A percentile compares a stretch with the other conserved stretches of the same genome.
These are phyloP conservation scores for Lepidurus arcticus DNA, from an alignment of 1,140 invertebrate species.

Conservation along the genomic window DNA sequence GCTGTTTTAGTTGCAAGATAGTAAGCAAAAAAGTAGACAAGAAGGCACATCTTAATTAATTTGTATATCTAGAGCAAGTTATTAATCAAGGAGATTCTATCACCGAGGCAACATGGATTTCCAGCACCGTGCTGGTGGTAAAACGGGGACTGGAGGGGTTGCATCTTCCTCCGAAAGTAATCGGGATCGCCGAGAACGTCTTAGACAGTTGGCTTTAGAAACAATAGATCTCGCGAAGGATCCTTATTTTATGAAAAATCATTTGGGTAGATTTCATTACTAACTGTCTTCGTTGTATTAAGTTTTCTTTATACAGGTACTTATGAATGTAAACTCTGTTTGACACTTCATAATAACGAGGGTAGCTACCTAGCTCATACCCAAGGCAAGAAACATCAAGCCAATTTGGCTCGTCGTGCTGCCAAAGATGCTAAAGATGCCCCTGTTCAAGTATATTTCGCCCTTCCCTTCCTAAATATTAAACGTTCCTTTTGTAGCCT, in stretches of 20 bases:
- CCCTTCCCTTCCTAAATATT: slow-evolving; percentile 23
- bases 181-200: slow-evolving; percentile 87
- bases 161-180: slow-evolving; percentile 99
- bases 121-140: slow-evolving; percentile 94
- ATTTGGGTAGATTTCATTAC: slow-evolving; percentile 59
- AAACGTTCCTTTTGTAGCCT: slow-evolving; percentile 51
- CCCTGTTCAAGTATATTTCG: slow-evolving; percentile 58
- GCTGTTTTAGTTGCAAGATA: no score
- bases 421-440: slow-evolving; percentile 98
- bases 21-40: no score
- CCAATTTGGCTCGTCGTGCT: slow-evolving; percentile 92
- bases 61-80: no score
- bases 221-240: slow-evolving; percentile 99
- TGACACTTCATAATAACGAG: slow-evolving; percentile 99
- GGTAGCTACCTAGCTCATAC: slow-evolving; percentile 99
- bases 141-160: slow-evolving; percentile 96
- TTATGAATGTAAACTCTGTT: slow-evolving; percentile 98
- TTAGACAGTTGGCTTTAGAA: slow-evolving; percentile 92
- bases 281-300: slow-evolving; percentile 7
- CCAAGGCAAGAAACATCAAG: slow-evolving; percentile 99
- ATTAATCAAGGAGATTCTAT: background rate
- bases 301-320: slow-evolving; percentile 58
- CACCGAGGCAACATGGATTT: slow-evolving; percentile 70
- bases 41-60: no score
- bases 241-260: slow-evolving; percentile 99